These are phyloP conservation scores for Stenodera caucasica DNA, from an alignment of 2,888 invertebrate genomes.

Conservation along the genomic window DNA sequence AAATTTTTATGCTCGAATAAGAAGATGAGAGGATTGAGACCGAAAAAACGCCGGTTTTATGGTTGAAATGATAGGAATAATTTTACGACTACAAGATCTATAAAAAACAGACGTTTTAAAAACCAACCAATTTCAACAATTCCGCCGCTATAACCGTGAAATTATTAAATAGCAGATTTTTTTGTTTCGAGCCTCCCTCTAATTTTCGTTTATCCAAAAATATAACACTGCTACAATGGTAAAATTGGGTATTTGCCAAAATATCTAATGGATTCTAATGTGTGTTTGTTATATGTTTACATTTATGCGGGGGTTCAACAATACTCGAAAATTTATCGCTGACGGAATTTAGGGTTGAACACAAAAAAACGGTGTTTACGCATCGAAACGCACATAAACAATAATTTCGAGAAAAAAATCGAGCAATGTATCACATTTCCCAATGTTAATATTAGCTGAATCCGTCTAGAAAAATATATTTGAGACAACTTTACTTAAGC, in stretches of 20 bases:
- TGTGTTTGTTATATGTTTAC: neutral
- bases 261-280: constrained; percentile 5
- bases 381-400: neutral
- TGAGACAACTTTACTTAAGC: neutral
- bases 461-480: too few relatives aligned
- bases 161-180: neutral
- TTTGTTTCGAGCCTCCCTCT: neutral
- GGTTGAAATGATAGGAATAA: neutral
- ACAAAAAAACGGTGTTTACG: too few relatives aligned
- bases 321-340: neutral
- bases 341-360: constrained; percentile 1
- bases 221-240: neutral
- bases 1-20: neutral
- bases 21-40: neutral
- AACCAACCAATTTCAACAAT: neutral
- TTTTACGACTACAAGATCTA: neutral
- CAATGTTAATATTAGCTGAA: neutral
- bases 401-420: too few relatives aligned
- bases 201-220: too few relatives aligned
- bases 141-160: neutral
- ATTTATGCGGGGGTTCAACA: neutral
- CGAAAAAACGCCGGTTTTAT: neutral
- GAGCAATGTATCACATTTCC: too few relatives aligned
- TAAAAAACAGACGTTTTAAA: neutral
- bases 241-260: neutral